Evolutionary conservation across 2,113 vertebrate genomes (phyloP).

Genomic region (Hydropotes inermis): DNA sequence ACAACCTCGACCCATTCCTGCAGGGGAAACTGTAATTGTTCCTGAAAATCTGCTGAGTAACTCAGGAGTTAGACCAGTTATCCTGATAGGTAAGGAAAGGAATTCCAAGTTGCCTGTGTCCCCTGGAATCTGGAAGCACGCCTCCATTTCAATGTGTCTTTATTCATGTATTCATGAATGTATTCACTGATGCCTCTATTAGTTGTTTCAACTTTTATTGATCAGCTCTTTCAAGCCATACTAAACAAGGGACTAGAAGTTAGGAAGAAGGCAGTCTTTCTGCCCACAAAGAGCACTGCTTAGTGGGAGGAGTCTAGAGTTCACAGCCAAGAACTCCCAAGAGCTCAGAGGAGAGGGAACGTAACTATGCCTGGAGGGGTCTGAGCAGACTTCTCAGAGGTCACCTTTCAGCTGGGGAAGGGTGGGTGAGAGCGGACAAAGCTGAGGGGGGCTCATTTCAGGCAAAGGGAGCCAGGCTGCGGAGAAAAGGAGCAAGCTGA

Average conservation of each 20-base stretch:
- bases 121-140: background rate
- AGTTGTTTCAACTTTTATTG: slow-evolving; percentile 15
- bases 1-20: slow-evolving; percentile 93
- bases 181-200: background rate
- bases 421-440: background rate
- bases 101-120: background rate
- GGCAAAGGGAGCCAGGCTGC: background rate
- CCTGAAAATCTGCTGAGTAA: slow-evolving; percentile 96
- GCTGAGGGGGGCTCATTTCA: background rate
- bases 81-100: slow-evolving; percentile 92
- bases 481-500: background rate
- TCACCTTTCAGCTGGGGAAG: background rate
- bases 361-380: background rate
- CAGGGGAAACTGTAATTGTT: slow-evolving; percentile 95
- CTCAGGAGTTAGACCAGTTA: slow-evolving; percentile 95
- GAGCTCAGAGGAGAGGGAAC: background rate
- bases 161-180: background rate
- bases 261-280: background rate
- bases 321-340: background rate
- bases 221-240: background rate
- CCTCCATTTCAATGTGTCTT: background rate
- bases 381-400: background rate
- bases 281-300: background rate
- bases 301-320: background rate
- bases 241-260: background rate